Conservation (phyloP, 2,797 vertebrate species). For the Ispidina picta region DNA sequence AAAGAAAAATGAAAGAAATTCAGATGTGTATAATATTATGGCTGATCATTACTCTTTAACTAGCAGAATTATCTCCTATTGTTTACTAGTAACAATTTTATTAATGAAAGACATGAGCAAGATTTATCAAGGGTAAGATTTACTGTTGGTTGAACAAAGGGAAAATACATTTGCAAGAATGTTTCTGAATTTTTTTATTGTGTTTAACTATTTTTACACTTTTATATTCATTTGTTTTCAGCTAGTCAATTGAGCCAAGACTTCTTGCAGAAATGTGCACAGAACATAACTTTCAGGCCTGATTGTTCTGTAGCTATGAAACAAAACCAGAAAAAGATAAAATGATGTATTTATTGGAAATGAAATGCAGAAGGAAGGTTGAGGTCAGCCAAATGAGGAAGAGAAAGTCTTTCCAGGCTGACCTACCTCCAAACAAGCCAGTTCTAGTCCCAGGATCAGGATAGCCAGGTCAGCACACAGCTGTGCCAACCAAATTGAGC, state of each 20-base stretch:
- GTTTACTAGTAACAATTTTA: background rate
- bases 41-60: background rate
- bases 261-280: background rate
- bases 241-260: background rate
- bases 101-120: background rate
- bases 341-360: background rate
- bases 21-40: background rate
- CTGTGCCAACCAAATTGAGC: slow-evolving; percentile 6
- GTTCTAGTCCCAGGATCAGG: background rate
- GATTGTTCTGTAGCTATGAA: background rate
- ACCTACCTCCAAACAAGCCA: background rate
- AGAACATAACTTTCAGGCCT: background rate
- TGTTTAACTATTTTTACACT: background rate
- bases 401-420: background rate
- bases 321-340: background rate
- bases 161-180: background rate
- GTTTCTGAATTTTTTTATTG: background rate
- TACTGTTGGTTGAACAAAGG: background rate
- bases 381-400: background rate
- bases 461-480: slow-evolving; percentile 25
- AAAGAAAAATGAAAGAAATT: slow-evolving; percentile 8
- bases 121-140: background rate
- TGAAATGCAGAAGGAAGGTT: background rate
- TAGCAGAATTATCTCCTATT: background rate
- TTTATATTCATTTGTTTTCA: background rate